Evolutionary conservation across 2,113 vertebrate species (phyloP), one percentile per base, ranked within the genome.

Genomic region (Lasiurus cinereus): DNA sequence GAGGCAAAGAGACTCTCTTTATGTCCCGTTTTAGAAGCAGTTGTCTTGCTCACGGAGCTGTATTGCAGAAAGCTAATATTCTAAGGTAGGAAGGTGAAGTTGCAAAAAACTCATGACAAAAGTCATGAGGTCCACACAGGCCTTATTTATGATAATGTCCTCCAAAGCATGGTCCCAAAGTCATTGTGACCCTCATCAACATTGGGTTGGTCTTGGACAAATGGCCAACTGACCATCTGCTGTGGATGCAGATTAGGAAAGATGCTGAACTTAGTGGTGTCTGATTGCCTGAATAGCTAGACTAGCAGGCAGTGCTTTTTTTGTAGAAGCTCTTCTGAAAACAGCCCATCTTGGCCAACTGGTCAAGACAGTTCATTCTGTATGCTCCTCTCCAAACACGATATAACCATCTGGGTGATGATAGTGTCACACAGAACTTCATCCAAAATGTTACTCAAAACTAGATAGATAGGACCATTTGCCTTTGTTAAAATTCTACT

Each of bases 321-420:
- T 22, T 87, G 9, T 86, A 88, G 64, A 50, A 94, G 52, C 8
- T 54, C 66, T 83, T 86, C 50, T 16, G n/a, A 89, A 83, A 87
- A 15, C 31, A 78, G 8, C 16, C 21, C 1, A 11, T 54, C 5
- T 12, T 33, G 18, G 59, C 10, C 29, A 83, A 18, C 16, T 66
- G 22, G 29, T 29, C 66, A 33, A 16, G 62, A 50, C 18, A n/a
- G 39, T 43, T 43, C 16, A 54, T 70, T 88, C 64, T 59, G 27
- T 33, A 56, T 4, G 0, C 10, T 69, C 59, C n/a, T 88, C 66
- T 54, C 72, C 24, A 79, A 50, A 69, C 6, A 67, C 3, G 21
- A 15, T 72, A 21, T 29, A 62, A 39, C 21, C 27, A 87, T 90
- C 7, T 5, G 62, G 31, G 52, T 46, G 6, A 92, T 24, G 15